Base-by-base conservation (phyloP, 2,113 vertebrate species). In the Peromyscus maniculatus region DNA sequence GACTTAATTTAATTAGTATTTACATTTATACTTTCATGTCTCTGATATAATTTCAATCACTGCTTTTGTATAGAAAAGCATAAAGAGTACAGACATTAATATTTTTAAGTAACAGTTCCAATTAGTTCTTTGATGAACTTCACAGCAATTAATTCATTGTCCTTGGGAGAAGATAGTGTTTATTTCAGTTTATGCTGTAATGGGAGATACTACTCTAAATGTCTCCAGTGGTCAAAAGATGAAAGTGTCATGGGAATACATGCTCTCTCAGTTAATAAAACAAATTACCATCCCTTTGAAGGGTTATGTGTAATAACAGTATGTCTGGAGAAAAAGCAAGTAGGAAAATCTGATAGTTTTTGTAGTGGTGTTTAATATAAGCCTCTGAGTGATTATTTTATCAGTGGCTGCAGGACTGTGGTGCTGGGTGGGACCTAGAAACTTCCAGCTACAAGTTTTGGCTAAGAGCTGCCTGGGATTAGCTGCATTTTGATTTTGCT, bases 81-180 rank as follows among this genome's bases (percentile, higher is more conserved):
- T 12, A 78, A 59, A 55, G 36, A 94, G 28, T 66, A 72, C 24
- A 91, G 39, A 22, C 89, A 93, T 91, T 19, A 94, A 75, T 94
- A 82, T 59, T 93, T 74, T 91, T 80, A 91, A 91, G 72, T 94
- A 80, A 78, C 49, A 93, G 66, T 91, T 97, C 62, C 71, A 95
- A 36, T 93, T 86, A 91, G 49, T 91, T 95, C 49, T 96, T 89
- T 52, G 46, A 89, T 89, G 59, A 95, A 93, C 21, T 93, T 92
- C 55, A 92, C 80, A 96, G 72, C 57, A 95, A 82, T 95, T 90
- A 95, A 93, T 84, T 96, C 43, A 89, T 33, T 92, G 82, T 96
- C 71, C 82, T 84, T 89, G 52, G 91, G 91, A 96, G 71, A 88
- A 69, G 62, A 89, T 10, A 43, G 66, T 83, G 57, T 39, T 94